Base-by-base conservation (phyloP, 2,797 vertebrate genomes). In the Halcyon chelicuti region DNA sequence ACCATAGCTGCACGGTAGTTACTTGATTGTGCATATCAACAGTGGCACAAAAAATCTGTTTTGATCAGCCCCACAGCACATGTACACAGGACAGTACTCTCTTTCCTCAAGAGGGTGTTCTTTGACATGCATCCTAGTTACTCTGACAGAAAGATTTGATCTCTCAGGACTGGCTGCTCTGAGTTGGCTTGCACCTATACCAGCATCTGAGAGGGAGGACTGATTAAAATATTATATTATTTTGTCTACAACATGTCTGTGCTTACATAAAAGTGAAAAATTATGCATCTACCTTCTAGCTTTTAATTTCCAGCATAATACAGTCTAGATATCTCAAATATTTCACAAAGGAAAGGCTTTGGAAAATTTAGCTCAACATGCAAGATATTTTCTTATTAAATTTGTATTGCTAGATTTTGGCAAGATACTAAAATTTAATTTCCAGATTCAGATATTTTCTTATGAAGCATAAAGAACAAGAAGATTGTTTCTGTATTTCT, bases 31-130 rank as follows among this genome's bases (percentile, higher is more conserved):
- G 72, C 65, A 12, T 46, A 63, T 46, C 74, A 40, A 40, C 52
- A 52, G 61, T 11, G 44, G 73, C 78, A 87, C 65, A 67, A 89
- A 93, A 93, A 85, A 83, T 57, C 55, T 89, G 81, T 74, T 91
- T 75, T 51, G 47, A 44, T 90, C 82, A 83, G 81, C 81, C 63
- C 70, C 22, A 3, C 28, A 54, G 77, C 84, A 72, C 47, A 60
- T 54, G 61, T 42, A 37, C 49, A 42, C 37, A 39, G 42, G 42
- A 17, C 42, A 85, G 57, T 65, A 66, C 40, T 65, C 18, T 44
- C 86, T 86, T 84, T 65, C 61, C 67, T 88, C 19, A 3, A 1
- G 7, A 67, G 71, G 44, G 8, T 78, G 44, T 71, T 67, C 42
- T 73, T 70, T 78, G 66, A 79, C 82, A 91, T 40, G 14, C 73